phyloP scores from a whole-genome alignment of 2,797 vertebrate species.

The Pseudochromis fuscus region DNA sequence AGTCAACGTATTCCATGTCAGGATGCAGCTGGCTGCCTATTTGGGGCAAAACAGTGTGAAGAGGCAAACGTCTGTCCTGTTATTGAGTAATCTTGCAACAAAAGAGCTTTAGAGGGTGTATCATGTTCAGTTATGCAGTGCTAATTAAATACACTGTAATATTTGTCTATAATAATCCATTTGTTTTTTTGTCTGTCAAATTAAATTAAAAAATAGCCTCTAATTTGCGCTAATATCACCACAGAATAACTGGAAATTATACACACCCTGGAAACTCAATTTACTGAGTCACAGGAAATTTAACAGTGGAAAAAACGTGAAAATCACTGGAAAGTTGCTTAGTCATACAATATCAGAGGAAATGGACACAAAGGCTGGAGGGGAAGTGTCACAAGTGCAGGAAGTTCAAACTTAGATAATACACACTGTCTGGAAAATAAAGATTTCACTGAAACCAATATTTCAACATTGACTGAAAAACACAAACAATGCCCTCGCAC shows the following conservation, averaged over 20 bases:
- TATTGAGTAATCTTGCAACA: slow-evolving; percentile 22
- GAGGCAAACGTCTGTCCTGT: slow-evolving; percentile 38
- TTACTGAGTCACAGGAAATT: slow-evolving; percentile 46
- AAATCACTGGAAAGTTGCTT: slow-evolving; percentile 56
- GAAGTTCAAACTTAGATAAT: slow-evolving; percentile 67
- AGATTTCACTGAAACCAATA: neutral
- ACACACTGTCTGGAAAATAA: slow-evolving; percentile 40
- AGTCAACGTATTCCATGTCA: slow-evolving; percentile 67
- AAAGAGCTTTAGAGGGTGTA: slow-evolving; percentile 2
- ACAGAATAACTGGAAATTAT: slow-evolving; percentile 31
- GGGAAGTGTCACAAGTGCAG: slow-evolving; percentile 56
- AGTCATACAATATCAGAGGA: slow-evolving; percentile 63
- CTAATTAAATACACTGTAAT: neutral
- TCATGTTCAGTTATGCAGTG: neutral
- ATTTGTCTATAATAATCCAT: neutral
- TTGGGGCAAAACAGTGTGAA: slow-evolving; percentile 63
- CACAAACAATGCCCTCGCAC: neutral
- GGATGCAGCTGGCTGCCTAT: slow-evolving; percentile 68
- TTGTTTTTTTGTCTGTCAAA: neutral
- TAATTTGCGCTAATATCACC: neutral
- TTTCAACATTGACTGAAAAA: slow-evolving; percentile 5
- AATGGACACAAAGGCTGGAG: slow-evolving; percentile 67
- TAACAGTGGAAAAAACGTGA: slow-evolving; percentile 56
- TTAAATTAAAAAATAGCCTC: slow-evolving; percentile 6
- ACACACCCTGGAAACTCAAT: slow-evolving; percentile 43